Conservation (phyloP, 2,888 invertebrate genomes). For the Callosobruchus maculatus region DNA sequence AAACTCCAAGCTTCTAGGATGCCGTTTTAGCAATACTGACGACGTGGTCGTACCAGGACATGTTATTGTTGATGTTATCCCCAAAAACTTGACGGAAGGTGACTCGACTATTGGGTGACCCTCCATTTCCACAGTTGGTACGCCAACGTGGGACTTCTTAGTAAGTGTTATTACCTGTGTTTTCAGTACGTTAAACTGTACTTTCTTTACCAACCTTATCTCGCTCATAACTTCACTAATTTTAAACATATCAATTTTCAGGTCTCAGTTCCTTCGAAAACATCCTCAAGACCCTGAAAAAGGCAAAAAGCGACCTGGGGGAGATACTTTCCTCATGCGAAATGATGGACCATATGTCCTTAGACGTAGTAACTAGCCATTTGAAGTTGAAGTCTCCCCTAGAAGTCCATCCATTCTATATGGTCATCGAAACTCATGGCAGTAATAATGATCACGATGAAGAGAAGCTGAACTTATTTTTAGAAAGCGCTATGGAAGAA, state of each 20-base stretch:
- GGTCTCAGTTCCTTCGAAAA: slow-evolving; percentile 76
- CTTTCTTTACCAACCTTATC: no score
- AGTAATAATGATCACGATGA: slow-evolving; percentile 81
- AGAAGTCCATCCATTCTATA: slow-evolving; percentile 72
- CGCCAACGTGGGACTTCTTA: no score
- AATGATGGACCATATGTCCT: slow-evolving; percentile 77
- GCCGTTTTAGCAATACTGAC: no score
- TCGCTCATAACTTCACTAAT: no score
- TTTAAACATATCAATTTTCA: slow-evolving; percentile 36
- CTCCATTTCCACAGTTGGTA: no score
- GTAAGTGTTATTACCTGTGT: no score
- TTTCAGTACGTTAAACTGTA: no score
- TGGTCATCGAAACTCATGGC: slow-evolving; percentile 84
- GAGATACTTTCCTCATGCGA: slow-evolving; percentile 96
- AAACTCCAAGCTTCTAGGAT: no score
- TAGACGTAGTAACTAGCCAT: slow-evolving; percentile 64
- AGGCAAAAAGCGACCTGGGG: slow-evolving; percentile 71
- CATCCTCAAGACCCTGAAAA: slow-evolving; percentile 69
- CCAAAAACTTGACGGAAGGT: no score
- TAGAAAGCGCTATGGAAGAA: slow-evolving; percentile 68
- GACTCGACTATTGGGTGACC: no score
- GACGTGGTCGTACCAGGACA: no score
- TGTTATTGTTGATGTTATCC: no score
- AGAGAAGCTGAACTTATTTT: slow-evolving; percentile 78
- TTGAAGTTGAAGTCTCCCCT: slow-evolving; percentile 62